Percentiles rank a stretch among this genome's conserved stretches.
These are phyloP conservation scores for Ptyas mucosa DNA, from an alignment of 2,113 vertebrate species.

Conservation along the genomic window DNA sequence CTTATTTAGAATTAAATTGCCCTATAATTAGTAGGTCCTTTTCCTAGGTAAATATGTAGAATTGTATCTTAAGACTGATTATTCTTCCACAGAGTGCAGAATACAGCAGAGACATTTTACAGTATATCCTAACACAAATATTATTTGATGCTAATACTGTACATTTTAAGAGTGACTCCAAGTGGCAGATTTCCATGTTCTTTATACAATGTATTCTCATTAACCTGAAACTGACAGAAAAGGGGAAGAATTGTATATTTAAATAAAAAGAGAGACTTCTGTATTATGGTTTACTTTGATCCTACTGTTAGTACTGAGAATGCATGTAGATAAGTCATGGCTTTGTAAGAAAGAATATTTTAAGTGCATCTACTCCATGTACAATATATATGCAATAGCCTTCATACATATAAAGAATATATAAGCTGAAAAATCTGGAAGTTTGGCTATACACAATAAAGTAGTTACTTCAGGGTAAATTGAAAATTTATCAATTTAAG, in stretches of 20 bases:
- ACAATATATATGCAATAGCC: background rate
- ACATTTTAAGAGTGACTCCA: conserved; percentile 1
- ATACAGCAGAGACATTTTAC: background rate
- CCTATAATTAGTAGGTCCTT: background rate
- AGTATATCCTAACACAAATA: background rate
- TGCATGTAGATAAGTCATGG: background rate
- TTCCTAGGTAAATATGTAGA: background rate
- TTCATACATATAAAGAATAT: background rate
- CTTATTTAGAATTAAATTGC: background rate
- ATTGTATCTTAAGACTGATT: conserved; percentile 4
- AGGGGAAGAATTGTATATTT: background rate
- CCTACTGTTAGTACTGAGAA: background rate
- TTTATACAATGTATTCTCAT: background rate
- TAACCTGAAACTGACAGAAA: background rate
- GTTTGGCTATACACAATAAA: background rate
- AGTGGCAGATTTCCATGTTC: background rate
- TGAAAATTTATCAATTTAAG: background rate
- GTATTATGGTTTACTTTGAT: background rate
- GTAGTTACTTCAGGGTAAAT: background rate
- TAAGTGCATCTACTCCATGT: background rate
- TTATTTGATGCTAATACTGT: conserved; percentile 11
- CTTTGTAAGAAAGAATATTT: background rate
- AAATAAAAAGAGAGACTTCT: background rate
- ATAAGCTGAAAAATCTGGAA: background rate
- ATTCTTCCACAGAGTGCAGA: background rate